Evolutionary conservation across 2,888 invertebrate species (phyloP).

Genomic region (Crossocerus cetratus): DNA sequence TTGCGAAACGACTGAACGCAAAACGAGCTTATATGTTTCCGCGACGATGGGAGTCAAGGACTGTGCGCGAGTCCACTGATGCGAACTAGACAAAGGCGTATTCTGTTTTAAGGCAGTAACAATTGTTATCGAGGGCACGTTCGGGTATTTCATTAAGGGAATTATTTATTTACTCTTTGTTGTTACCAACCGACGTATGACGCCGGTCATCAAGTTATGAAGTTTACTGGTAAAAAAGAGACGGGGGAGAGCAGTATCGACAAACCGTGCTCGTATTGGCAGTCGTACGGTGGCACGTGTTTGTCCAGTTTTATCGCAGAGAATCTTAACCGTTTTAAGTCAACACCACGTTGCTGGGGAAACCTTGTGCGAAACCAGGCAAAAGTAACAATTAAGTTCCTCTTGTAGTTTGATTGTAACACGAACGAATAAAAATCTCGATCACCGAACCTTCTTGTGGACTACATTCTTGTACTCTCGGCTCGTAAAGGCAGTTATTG

Average conservation of each 20-base stretch:
- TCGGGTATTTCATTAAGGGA: conserved; percentile 27
- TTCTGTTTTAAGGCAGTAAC: background rate
- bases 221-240: conserved; percentile 24
- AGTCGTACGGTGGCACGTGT: background rate
- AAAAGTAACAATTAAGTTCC: conserved; percentile 21
- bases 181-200: conserved; percentile 15
- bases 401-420: conserved; percentile 15
- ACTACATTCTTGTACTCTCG: no score
- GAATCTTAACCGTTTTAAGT: conserved; percentile 1
- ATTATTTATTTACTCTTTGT: conserved; percentile 39
- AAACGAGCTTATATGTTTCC: no score
- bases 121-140: conserved; percentile 42
- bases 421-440: conserved; percentile 18
- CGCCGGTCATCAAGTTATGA: conserved; percentile 23
- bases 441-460: background rate
- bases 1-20: no score
- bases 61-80: no score
- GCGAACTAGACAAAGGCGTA: no score
- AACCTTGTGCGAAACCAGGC: conserved; percentile 5
- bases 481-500: no score
- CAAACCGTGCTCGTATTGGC: conserved; percentile 1
- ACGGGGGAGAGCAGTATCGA: background rate
- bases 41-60: no score
- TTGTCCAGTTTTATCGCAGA: conserved; percentile 9
- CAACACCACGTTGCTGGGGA: background rate